Base-by-base conservation (phyloP, 2,888 invertebrate species). In the Ochlodes sylvanus region DNA sequence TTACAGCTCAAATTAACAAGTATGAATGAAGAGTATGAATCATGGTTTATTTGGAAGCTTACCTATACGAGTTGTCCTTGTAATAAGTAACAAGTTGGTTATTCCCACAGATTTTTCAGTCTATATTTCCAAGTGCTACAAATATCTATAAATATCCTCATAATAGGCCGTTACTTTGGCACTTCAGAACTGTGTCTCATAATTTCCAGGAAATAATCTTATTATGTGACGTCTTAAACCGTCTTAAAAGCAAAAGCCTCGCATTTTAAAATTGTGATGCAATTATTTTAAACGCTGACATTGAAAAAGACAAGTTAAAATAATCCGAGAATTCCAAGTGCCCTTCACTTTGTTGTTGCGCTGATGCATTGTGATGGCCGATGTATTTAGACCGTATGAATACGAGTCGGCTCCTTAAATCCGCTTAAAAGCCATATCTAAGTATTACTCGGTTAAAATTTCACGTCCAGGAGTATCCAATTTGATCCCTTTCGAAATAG, bases 241-340 rank as follows among this genome's bases (percentile, higher is more conserved):
- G 86, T 88, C 84, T 89, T 90, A 90, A 90, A 89, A 88, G 90
- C 90, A 88, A 88, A 88, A 89, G 88, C 80, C 83, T 87, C 87
- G 86, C 90, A 87, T 90, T 92, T 92, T 84, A 90, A 92, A 92
- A 90, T 89, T 91, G 92, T 93, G 92, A 92, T 92, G 92, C 91
- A 93, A 93, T 93, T 92, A 93, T 92, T 92, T 92, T 93, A 92
- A 93, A 92, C 86, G 90, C 85, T 90, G 92, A 92, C 92, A 93
- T 92, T 93, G 92, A 93, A 93, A 92, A 90, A 86, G 91, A 91
- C 92, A 92, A 91, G 89, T 90, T 89, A 85, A 91, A 92, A 92
- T 92, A 92, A 92, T 92, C 90, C 89, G 86, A 90, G 91, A 90
- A 90, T 88, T 87, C 89, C 86, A 79, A 85, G 86, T 82, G 90